Base-by-base conservation (phyloP, 2,797 vertebrate species). In the Smutsia gigantea region DNA sequence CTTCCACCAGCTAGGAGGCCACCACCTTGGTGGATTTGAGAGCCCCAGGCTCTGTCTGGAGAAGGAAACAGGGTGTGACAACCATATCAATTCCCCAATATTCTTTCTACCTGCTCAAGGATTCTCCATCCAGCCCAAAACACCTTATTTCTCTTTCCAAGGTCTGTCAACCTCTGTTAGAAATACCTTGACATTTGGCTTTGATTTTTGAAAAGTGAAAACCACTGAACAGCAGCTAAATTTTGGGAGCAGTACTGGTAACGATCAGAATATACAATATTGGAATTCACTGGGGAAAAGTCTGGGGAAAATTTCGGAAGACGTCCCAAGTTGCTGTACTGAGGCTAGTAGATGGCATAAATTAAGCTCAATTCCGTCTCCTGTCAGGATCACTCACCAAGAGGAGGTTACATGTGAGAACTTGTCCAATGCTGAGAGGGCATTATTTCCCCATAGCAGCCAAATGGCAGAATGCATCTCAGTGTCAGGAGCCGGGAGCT, bases 131-230 rank as follows among this genome's bases (percentile, higher is more conserved):
- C 19, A 75, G 68, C 11, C 53, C 17, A 18, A 42, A 74, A 42
- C 42, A n/a, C 17, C 29, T 49, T 23, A 27, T 86, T 72, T 87
- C 63, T 71, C 39, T 31, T 11, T 23, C 27, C 13, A 25, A 31
- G 77, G 25, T 39, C 71, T 53, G 7, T 39, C 17, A 6, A 46
- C 34, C 34, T 71, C n/a, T 66, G 66, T 29, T 15, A 85, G 77
- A 72, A 31, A 68, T 23, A 85, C 7, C n/a, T 27, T 64, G 78
- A 83, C 29, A 68, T 66, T 34, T 57, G 63, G 72, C 91, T 94
- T 77, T 83, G 78, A 57, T 82, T 92, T 94, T 13, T 96, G 61
- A 87, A 95, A 87, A 31, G 7, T 29, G 14, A 37, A 94, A 96
- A 39, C 46, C 85, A 53, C 39, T 69, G 10, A 90, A 31, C 27